phyloP scores from a whole-genome alignment of 2,888 invertebrate genomes.

The Euclidia mi region DNA sequence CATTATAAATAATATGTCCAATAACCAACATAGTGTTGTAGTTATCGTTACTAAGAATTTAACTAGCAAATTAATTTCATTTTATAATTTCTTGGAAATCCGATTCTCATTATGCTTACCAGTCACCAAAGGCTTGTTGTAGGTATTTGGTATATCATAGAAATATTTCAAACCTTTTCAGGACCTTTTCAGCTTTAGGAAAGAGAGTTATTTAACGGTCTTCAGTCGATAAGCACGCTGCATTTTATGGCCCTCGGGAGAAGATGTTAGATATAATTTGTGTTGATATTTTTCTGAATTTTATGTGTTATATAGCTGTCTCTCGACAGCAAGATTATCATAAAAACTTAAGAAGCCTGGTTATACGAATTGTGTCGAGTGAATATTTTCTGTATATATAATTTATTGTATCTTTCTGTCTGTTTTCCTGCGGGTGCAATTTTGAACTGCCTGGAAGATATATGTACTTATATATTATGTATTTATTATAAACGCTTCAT shows the following conservation, averaged over 20 bases:
- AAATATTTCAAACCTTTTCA: slow-evolving; percentile 45
- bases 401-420: slow-evolving; percentile 25
- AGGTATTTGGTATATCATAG: slow-evolving; percentile 33
- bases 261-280: slow-evolving; percentile 52
- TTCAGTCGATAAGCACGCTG: slow-evolving; percentile 56
- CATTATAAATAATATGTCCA: no score
- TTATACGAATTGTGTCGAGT: slow-evolving; percentile 45
- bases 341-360: slow-evolving; percentile 45
- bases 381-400: no score
- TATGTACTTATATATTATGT: no score
- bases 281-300: slow-evolving; percentile 59
- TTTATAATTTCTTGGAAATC: no score
- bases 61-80: no score
- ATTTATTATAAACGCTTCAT: no score
- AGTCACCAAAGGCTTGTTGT: slow-evolving; percentile 21
- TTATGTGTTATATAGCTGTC: slow-evolving; percentile 57
- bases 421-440: slow-evolving; percentile 75
- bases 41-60: no score
- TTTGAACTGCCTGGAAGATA: no score
- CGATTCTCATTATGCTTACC: no score
- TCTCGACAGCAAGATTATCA: slow-evolving; percentile 44
- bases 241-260: slow-evolving; percentile 52
- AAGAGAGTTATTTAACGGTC: slow-evolving; percentile 44
- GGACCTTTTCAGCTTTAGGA: slow-evolving; percentile 25
- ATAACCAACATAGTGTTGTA: no score